A percentile compares a stretch with the other conserved stretches of the same genome.
Conservation (phyloP, 2,797 vertebrate species). For the Heterohyrax brucei region DNA sequence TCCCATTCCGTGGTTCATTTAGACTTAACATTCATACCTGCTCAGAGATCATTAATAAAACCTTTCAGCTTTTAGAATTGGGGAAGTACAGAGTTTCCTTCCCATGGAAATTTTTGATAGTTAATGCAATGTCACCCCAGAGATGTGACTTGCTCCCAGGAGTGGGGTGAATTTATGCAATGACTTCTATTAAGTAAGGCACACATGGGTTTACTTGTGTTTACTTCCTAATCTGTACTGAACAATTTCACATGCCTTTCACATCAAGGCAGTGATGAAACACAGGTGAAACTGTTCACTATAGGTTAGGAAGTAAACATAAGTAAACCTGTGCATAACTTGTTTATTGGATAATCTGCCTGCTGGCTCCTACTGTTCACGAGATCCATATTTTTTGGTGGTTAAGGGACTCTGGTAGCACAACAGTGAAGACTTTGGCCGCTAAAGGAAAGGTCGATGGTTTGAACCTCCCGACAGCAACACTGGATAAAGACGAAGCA, state of each 20-base stretch:
- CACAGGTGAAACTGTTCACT: no score
- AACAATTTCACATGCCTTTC: no score
- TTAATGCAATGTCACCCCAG: background rate
- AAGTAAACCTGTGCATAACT: no score
- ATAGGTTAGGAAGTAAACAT: no score
- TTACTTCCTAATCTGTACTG: no score
- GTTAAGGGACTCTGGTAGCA: background rate
- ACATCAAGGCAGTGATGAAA: no score
- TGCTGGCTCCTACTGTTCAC: background rate
- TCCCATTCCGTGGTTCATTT: background rate
- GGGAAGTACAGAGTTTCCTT: background rate
- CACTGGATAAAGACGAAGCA: background rate
- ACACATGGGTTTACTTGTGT: no score
- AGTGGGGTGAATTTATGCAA: no score
- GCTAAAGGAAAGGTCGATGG: background rate
- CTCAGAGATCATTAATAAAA: background rate
- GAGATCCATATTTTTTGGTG: background rate
- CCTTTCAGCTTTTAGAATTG: background rate
- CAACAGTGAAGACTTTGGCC: background rate
- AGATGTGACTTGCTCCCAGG: background rate
- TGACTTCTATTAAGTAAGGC: no score
- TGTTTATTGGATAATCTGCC: no score
- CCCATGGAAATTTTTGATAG: background rate
- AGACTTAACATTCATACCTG: background rate
- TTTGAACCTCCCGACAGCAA: no score